A percentile compares a stretch with the other conserved stretches of the same genome.
phyloP scores from a whole-genome alignment of 1,140 invertebrate species.

The Drosophila sp. region DNA sequence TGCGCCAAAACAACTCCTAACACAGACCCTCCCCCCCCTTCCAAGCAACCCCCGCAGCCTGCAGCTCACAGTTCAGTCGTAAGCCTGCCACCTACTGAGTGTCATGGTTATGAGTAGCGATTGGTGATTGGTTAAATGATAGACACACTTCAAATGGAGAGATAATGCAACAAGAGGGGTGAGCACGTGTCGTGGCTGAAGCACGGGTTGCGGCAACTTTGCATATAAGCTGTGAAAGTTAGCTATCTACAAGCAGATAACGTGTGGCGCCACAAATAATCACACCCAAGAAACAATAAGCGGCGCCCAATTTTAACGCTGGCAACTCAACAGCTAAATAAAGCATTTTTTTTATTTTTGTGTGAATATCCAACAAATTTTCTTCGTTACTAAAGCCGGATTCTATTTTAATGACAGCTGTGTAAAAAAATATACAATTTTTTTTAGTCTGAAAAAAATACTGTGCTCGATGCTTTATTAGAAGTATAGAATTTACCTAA shows the following conservation, averaged over 20 bases:
- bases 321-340: background rate
- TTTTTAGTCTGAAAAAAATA: too few species aligned
- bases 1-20: background rate
- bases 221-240: background rate
- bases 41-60: background rate
- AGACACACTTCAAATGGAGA: background rate
- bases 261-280: background rate
- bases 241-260: background rate
- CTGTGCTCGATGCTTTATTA: too few species aligned
- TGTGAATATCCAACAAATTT: too few species aligned
- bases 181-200: background rate
- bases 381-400: too few species aligned
- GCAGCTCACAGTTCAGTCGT: too few species aligned
- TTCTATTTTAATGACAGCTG: too few species aligned
- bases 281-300: background rate
- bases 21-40: background rate
- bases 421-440: too few species aligned
- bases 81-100: background rate
- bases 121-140: background rate
- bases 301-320: background rate
- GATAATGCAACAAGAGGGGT: background rate
- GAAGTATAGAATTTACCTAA: too few species aligned
- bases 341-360: too few species aligned
- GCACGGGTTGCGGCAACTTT: background rate
- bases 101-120: background rate